Conservation (phyloP, 2,797 vertebrate genomes). For the Triplophysa bombifrons region DNA sequence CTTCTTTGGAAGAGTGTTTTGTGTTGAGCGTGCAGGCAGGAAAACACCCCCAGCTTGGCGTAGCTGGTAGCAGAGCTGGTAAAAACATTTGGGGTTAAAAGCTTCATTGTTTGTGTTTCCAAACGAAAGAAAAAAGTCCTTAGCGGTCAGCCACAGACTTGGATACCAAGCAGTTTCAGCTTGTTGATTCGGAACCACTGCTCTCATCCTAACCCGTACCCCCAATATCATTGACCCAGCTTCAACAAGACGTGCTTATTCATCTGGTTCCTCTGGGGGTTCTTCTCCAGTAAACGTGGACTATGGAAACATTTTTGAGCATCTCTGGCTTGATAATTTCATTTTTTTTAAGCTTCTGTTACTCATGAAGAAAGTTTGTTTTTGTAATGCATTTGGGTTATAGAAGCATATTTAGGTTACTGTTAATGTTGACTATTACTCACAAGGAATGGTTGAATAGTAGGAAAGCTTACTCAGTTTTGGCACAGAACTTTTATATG, state of each 20-base stretch:
- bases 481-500: neutral
- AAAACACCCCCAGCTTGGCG: constrained; percentile 62
- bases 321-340: constrained; percentile 13
- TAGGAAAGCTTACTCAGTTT: neutral
- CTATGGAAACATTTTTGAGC: constrained; percentile 14
- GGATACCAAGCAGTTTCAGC: constrained; percentile 71
- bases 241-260: constrained; percentile 33
- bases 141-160: constrained; percentile 66
- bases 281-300: neutral
- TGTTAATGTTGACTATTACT: neutral
- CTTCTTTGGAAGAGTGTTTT: constrained; percentile 36
- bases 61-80: constrained; percentile 71
- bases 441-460: neutral
- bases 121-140: constrained; percentile 70
- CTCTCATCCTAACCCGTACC: constrained; percentile 19
- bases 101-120: constrained; percentile 76
- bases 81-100: constrained; percentile 76
- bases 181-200: constrained; percentile 67
- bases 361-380: neutral
- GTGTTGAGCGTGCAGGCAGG: constrained; percentile 45
- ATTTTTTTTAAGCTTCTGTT: constrained; percentile 29
- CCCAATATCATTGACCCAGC: constrained; percentile 7
- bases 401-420: constrained; percentile 12
- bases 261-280: constrained; percentile 2
- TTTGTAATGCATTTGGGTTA: constrained; percentile 27